A percentile compares a stretch with the other conserved stretches of the same genome.
Evolutionary conservation across 1,140 invertebrate genomes (phyloP).

Genomic region (Eriocheir sinensis): DNA sequence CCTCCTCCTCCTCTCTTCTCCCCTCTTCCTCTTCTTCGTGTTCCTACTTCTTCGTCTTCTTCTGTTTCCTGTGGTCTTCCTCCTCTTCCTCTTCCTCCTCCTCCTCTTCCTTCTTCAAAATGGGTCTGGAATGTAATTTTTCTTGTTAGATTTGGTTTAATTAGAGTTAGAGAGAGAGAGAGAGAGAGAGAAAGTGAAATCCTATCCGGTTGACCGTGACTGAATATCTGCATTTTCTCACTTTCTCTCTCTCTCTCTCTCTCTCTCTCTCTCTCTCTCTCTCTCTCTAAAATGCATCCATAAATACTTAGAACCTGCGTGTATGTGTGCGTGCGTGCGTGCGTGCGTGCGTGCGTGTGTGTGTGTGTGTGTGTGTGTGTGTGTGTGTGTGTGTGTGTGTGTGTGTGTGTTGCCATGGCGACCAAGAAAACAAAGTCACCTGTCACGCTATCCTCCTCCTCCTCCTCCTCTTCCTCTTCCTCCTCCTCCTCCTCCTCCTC

Average conservation of each 20-base stretch:
- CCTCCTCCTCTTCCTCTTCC: neutral
- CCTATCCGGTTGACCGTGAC: neutral
- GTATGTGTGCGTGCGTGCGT: conserved; percentile 49
- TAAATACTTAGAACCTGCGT: neutral
- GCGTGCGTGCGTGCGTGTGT: conserved; percentile 46
- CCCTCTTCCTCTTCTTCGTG: neutral
- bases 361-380: neutral
- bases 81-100: neutral
- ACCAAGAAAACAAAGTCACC: neutral
- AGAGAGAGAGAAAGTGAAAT: conserved; percentile 35
- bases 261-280: conserved; percentile 43
- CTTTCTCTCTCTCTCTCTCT: conserved; percentile 38
- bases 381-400: neutral
- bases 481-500: neutral
- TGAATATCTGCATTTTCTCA: neutral
- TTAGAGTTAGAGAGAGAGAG: neutral
- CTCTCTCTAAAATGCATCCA: neutral
- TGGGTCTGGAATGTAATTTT: neutral
- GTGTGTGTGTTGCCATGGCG: neutral
- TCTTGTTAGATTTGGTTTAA: neutral
- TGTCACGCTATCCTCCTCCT: conserved; percentile 20
- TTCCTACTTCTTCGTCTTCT: neutral
- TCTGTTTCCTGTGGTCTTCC: neutral
- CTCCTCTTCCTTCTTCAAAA: neutral
- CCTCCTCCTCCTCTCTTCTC: neutral